These are phyloP conservation scores for Romanogobio albipinnatus DNA, from an alignment of 2,113 vertebrate genomes.

Conservation along the genomic window DNA sequence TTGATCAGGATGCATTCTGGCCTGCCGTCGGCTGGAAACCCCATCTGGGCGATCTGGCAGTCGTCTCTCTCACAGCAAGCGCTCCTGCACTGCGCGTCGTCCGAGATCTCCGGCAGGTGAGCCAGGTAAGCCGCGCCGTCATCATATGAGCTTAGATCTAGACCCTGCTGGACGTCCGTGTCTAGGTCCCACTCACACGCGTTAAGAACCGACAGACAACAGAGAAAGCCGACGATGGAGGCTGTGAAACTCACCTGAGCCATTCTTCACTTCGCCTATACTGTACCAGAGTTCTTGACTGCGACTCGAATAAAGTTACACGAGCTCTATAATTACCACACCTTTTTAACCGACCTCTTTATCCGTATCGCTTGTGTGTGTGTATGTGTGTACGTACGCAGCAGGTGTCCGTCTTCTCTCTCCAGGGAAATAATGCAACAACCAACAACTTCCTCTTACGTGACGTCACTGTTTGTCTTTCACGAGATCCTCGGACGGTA, in stretches of 20 bases:
- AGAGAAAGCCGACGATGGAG: not conserved
- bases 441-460: constrained; percentile 33
- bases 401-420: not conserved
- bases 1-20: constrained; percentile 58
- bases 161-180: not conserved
- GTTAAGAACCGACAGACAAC: not conserved
- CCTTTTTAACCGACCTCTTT: not conserved
- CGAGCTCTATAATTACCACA: not conserved
- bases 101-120: not conserved
- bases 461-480: constrained; percentile 48
- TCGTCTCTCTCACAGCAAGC: constrained; percentile 57
- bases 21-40: not conserved
- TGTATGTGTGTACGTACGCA: not conserved
- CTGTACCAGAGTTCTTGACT: not conserved
- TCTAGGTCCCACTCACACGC: constrained; percentile 51
- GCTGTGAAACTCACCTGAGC: constrained; percentile 28
- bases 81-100: constrained; percentile 43
- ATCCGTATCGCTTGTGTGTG: not conserved
- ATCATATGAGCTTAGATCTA: not conserved
- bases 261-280: constrained; percentile 31
- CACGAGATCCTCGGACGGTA: not conserved
- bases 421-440: not conserved
- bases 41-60: constrained; percentile 65
- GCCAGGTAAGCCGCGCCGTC: not conserved
- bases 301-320: not conserved